A percentile compares a stretch with the other conserved stretches of the same genome.
These are phyloP conservation scores for Melanotaenia parkinsoni DNA, from an alignment of 2,797 vertebrate species.

Conservation along the genomic window DNA sequence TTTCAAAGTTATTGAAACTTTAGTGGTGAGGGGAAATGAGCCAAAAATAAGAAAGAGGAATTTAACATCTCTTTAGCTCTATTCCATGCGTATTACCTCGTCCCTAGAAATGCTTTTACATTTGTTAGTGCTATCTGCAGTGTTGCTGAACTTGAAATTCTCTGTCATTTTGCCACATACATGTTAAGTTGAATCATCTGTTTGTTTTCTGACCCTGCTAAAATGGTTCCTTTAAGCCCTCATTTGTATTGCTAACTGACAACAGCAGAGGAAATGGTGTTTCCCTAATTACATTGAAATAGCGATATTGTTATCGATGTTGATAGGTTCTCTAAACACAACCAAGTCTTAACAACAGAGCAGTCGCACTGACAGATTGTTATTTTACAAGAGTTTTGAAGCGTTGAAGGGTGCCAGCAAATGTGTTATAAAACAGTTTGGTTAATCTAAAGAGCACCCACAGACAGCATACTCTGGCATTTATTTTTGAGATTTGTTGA, in stretches of 20 bases:
- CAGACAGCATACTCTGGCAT: neutral
- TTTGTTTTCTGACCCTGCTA: neutral
- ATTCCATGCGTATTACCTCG: neutral
- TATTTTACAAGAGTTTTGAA: neutral
- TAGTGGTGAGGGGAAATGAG: too few relatives aligned
- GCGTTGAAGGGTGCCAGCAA: neutral
- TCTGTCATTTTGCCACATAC: neutral
- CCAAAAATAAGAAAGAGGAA: neutral
- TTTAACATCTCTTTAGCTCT: neutral
- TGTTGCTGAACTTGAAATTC: neutral
- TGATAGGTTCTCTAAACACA: neutral
- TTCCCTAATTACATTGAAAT: neutral
- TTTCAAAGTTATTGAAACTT: neutral
- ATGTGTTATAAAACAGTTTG: neutral
- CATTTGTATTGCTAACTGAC: neutral
- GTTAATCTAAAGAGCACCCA: neutral
- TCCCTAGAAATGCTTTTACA: neutral
- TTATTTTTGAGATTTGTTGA: neutral
- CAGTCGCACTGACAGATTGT: neutral
- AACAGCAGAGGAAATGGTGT: neutral
- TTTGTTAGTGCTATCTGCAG: neutral
- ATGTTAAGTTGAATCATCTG: neutral
- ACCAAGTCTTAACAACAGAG: neutral
- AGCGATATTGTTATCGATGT: neutral
- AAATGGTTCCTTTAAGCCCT: neutral